Evolutionary conservation across 2,797 vertebrate species (phyloP).

Genomic region (Agapornis canus): DNA sequence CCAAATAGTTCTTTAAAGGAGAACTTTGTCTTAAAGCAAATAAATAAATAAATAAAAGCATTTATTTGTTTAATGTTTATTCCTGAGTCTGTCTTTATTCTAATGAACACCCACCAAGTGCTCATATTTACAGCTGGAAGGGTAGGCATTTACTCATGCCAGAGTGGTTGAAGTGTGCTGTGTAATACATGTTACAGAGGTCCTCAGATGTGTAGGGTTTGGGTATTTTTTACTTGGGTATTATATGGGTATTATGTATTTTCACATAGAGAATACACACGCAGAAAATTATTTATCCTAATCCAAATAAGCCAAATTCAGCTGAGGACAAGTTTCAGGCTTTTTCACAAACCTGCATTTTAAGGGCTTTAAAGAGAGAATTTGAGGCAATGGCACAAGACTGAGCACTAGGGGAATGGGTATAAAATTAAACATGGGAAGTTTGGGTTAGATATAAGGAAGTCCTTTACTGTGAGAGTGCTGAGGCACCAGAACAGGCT

Average conservation of each 20-base stretch:
- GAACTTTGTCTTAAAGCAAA: background rate
- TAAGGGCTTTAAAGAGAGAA: background rate
- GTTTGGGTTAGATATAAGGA: background rate
- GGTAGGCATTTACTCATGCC: background rate
- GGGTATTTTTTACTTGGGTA: no score
- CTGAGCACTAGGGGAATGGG: background rate
- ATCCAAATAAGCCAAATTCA: background rate
- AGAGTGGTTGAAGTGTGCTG: background rate
- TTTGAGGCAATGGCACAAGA: background rate
- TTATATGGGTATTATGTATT: no score
- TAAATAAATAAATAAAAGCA: slow-evolving; percentile 1
- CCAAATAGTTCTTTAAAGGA: background rate
- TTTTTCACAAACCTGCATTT: background rate
- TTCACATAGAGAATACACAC: background rate
- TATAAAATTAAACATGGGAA: background rate
- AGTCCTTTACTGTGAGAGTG: background rate
- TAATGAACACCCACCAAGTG: background rate
- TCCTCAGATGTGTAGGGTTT: background rate
- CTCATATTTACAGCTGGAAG: background rate
- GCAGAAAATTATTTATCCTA: background rate
- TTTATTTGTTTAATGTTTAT: background rate
- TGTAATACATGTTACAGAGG: rapidly evolving
- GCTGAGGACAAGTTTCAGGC: background rate
- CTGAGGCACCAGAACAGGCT: background rate
- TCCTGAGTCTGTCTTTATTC: background rate